Evolutionary conservation across 64 coral and sea anemone genomes (phyloP), one percentile per base, ranked within the genome.

Genomic region (Montipora sp.): DNA sequence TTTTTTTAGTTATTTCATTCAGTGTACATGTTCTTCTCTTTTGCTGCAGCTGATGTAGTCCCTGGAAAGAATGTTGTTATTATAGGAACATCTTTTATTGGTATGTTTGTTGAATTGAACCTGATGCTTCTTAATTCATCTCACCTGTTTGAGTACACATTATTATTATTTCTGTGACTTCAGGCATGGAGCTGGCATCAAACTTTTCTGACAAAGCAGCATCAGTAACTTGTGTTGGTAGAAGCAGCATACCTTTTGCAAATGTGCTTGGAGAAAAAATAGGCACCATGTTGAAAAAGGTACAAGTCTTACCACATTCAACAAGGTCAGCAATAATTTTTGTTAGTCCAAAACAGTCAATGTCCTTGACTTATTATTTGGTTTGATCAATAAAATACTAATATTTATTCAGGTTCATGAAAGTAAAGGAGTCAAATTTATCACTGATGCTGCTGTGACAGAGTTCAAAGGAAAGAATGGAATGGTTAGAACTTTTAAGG

Each of bases 391-490:
- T 57, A 8, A 8, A 11, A 11, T 11, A 1, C 1, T 11, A 57
- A 14, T 12, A 12, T 63, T 63, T 63, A 63, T 14, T 76, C 21
- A 99, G 98, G 65, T 96, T 69, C 98, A 99, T 24, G 89, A 94
- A 81, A 90, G 80, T 15, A 99, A 99, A 89, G 98, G 98, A 65
- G 94, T 96, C 18, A 96, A 96, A 83, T 99, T 99, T 70, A 75
- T 92, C 65, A 92, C 79, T 80, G 92, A 92, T 87, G 91, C 92
- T 75, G 93, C 92, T 43, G 98, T 92, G 16, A 96, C 92, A 77
- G 94, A 96, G 73, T 99, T 99, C 58, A 96, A 96, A 96, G 98
- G 98, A 8, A 48, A 80, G 55, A 69, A 74, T 75, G 92, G 98
- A 73, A 99, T 94, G 75, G 98, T 94, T 83, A 80, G 77, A 36